phyloP scores from a whole-genome alignment of 2,797 vertebrate species.

The Numenius phaeopus region DNA sequence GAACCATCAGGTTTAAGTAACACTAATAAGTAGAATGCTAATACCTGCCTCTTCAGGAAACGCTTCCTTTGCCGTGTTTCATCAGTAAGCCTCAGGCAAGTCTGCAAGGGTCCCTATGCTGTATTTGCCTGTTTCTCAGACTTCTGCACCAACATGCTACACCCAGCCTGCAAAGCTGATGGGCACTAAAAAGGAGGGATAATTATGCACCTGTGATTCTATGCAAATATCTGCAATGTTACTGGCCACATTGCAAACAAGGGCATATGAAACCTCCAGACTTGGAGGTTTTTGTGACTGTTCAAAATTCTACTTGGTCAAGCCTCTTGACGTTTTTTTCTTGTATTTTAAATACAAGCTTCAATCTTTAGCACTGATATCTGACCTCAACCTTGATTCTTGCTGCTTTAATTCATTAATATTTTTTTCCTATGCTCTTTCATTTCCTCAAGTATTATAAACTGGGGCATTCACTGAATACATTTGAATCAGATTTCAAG shows the following conservation, averaged over 20 bases:
- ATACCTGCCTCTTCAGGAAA: neutral
- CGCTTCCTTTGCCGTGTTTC: neutral
- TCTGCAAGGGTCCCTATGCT: neutral
- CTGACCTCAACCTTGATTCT: neutral
- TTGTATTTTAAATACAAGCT: neutral
- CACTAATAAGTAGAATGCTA: neutral
- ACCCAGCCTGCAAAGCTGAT: fast-evolving
- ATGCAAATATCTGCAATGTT: neutral
- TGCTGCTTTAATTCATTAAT: neutral
- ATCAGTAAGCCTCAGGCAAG: neutral
- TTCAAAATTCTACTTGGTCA: neutral
- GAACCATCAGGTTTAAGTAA: neutral
- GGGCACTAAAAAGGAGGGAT: neutral
- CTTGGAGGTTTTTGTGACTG: neutral
- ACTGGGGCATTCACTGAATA: neutral
- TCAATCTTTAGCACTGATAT: neutral
- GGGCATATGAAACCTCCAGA: neutral
- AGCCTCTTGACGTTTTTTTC: neutral
- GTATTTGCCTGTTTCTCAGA: neutral
- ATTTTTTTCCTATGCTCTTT: neutral
- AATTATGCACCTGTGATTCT: neutral
- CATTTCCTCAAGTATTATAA: neutral
- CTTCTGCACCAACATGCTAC: neutral
- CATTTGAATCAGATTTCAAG: neutral
- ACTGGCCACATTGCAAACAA: neutral